These are phyloP conservation scores for Polydrusus tereticollis DNA, from an alignment of 2,888 invertebrate genomes.

Conservation along the genomic window DNA sequence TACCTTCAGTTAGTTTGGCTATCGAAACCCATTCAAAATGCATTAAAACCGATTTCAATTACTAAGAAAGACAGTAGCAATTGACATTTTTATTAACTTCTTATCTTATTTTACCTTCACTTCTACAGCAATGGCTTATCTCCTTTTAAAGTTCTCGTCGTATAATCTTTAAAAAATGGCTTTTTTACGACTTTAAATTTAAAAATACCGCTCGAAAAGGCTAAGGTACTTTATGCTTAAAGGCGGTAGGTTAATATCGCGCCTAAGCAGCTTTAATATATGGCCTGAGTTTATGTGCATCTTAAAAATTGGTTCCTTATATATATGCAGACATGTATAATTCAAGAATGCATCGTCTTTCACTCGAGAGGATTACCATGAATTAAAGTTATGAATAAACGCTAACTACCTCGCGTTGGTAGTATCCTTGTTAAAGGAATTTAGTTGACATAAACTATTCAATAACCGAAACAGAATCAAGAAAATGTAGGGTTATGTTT, in stretches of 20 bases:
- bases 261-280: slow-evolving; percentile 31
- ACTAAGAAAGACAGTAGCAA: not conserved
- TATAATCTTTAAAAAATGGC: slow-evolving; percentile 17
- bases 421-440: not conserved
- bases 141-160: slow-evolving; percentile 4
- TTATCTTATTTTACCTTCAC: not conserved
- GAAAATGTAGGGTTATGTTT: too few species aligned
- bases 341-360: slow-evolving; percentile 31
- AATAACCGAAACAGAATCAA: too few species aligned
- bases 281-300: slow-evolving; percentile 32
- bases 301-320: slow-evolving; percentile 38
- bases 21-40: not conserved
- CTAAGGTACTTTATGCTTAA: slow-evolving; percentile 17
- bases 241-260: slow-evolving; percentile 17
- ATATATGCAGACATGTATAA: slow-evolving; percentile 31
- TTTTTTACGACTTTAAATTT: slow-evolving; percentile 25
- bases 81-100: not conserved
- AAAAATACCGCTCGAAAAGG: slow-evolving; percentile 10
- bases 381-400: slow-evolving; percentile 23
- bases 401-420: not conserved
- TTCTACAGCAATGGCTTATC: not conserved
- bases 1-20: too few species aligned
- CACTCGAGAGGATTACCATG: slow-evolving; percentile 31
- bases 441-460: too few species aligned
- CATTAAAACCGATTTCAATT: not conserved